phyloP scores from a whole-genome alignment of 2,888 invertebrate species.

The Dusona sp. region DNA sequence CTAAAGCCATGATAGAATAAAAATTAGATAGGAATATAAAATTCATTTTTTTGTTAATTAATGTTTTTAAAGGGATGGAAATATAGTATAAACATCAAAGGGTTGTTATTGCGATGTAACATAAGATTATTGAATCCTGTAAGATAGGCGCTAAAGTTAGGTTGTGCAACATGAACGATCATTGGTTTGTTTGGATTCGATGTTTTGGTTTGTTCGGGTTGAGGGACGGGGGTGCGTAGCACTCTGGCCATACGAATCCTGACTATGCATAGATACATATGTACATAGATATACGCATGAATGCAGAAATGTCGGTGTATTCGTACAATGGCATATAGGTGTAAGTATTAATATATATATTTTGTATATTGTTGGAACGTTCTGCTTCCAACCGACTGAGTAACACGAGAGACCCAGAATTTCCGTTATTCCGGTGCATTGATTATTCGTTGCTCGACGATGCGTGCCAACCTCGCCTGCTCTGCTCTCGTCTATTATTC shows the following conservation, averaged over 20 bases:
- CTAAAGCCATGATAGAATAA: background rate
- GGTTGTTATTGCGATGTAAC: background rate
- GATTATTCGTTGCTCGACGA: slow-evolving; percentile 70
- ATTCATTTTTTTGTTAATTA: background rate
- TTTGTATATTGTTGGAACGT: slow-evolving; percentile 30
- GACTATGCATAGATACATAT: background rate
- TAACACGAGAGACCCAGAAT: slow-evolving; percentile 64
- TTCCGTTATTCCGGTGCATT: slow-evolving; percentile 71
- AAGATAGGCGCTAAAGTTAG: background rate
- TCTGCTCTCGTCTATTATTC: slow-evolving; percentile 64
- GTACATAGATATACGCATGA: background rate
- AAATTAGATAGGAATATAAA: background rate
- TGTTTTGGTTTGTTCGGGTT: slow-evolving; percentile 10
- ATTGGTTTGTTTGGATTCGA: slow-evolving; percentile 2
- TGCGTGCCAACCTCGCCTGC: slow-evolving; percentile 61
- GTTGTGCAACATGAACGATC: background rate
- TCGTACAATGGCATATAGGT: background rate
- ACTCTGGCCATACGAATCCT: background rate
- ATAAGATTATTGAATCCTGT: background rate
- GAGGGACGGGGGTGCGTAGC: background rate
- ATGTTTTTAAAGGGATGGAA: too few species aligned
- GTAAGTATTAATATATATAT: slow-evolving; percentile 10
- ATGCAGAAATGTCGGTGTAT: background rate
- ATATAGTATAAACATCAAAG: too few species aligned
- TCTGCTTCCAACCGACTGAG: slow-evolving; percentile 48